Evolutionary conservation across 2,797 vertebrate species (phyloP), one percentile per base, ranked within the genome.

Genomic region (Numenius phaeopus): DNA sequence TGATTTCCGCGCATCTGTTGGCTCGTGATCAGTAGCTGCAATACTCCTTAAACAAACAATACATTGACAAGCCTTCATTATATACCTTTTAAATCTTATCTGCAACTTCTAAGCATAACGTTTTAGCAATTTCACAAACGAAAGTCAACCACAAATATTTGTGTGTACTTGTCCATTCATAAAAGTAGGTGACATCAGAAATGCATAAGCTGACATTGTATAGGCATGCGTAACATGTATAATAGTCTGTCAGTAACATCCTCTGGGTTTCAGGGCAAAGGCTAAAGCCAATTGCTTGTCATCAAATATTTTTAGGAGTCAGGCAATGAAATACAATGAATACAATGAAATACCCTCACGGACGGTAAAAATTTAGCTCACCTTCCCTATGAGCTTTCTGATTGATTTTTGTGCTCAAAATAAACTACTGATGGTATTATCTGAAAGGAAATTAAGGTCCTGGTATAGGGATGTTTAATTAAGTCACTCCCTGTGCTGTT

Each of bases 21-120:
- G 99, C 94, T 99, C 99, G 26, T 99, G 99, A 98, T 99, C 99
- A 16, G 99, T 99, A 40, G 99, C 99, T 59, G 99, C 99, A 91
- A 99, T 99, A 97, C 99, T 99, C 98, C 99, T 99, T 97, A 97
- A 97, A 97, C 23, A 97, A 98, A 98, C 55, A 96, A 88, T 52
- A 85, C 17, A n/a, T 87, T 83, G 79, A 70, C 84, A 96, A 58
- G 30, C 2, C 26, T 91, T 93, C 49, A 34, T 80, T 65, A 73
- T 30, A 75, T 10, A 52, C 8, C 29, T 89, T 80, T 67, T n/a
- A 89, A 82, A 93, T 39, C 21, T 61, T 85, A 27, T 30, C 69
- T 81, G 19, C 27, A 55, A 57, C 61, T 92, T 87, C 47, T 39
- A 76, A 82, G 30, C 17, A 3, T n/a, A 66, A 14, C 39, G 64